A percentile compares a stretch with the other conserved stretches of the same genome.
Conservation (phyloP, 2,888 invertebrate species). For the Teleogryllus oceanicus region DNA sequence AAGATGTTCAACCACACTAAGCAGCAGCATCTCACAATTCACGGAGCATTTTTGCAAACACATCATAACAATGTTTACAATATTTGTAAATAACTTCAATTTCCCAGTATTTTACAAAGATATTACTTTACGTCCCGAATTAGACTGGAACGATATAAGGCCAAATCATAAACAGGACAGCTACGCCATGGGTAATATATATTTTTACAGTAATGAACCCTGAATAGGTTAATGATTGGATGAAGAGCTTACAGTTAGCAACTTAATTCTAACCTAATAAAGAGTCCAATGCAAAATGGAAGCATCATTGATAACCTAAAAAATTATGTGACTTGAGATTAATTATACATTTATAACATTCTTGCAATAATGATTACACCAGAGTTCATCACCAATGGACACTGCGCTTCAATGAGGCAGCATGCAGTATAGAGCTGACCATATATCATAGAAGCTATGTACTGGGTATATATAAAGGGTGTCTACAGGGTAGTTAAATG, state of each 20-base stretch:
- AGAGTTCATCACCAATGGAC: background rate
- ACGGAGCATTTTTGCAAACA: background rate
- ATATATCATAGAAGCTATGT: background rate
- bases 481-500: slow-evolving; percentile 6
- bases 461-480: background rate
- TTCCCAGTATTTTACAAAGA: background rate
- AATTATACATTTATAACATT: slow-evolving; percentile 12
- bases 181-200: no score
- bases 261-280: background rate
- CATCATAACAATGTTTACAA: background rate
- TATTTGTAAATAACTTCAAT: background rate
- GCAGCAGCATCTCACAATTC: slow-evolving; percentile 12
- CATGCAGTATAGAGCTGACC: background rate
- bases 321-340: background rate
- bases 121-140: background rate
- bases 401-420: background rate
- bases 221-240: background rate
- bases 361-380: no score
- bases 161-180: no score
- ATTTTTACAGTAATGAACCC: background rate
- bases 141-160: no score
- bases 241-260: background rate
- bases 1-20: slow-evolving; percentile 24
- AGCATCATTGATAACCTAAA: slow-evolving; percentile 1
- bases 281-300: background rate